Percentiles rank a stretch among this genome's conserved stretches.
Conservation (phyloP, 2,888 invertebrate genomes). For the Electrophaes corylata region DNA sequence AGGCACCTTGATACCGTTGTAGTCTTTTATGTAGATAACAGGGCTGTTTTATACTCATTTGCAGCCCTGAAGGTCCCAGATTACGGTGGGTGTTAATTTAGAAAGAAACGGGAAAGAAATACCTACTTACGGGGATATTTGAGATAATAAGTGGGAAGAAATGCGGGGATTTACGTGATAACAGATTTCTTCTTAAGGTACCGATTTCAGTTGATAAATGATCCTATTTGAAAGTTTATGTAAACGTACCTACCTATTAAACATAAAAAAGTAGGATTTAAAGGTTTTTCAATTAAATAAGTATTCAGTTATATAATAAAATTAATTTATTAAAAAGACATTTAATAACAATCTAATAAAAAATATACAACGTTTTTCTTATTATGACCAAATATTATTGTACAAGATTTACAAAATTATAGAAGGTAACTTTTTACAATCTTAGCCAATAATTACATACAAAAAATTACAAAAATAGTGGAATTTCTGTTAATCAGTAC, state of each 20-base stretch:
- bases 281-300: slow-evolving; percentile 14
- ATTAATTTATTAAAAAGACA: slow-evolving; percentile 73
- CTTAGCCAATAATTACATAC: slow-evolving; percentile 55
- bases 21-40: slow-evolving; percentile 45
- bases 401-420: slow-evolving; percentile 66
- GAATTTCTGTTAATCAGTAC: slow-evolving; percentile 37
- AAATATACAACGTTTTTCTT: slow-evolving; percentile 57
- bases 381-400: slow-evolving; percentile 52
- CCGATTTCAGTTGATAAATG: too few relatives aligned
- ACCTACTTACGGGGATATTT: slow-evolving; percentile 15
- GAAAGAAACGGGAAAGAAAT: slow-evolving; percentile 23
- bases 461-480: slow-evolving; percentile 54
- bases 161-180: not conserved
- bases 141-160: not conserved
- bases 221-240: too few relatives aligned
- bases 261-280: too few relatives aligned
- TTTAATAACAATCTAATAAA: slow-evolving; percentile 61
- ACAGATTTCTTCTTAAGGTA: not conserved
- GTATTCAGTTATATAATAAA: slow-evolving; percentile 52
- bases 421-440: slow-evolving; percentile 69
- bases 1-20: slow-evolving; percentile 43
- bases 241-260: too few relatives aligned
- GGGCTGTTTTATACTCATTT: slow-evolving; percentile 37
- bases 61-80: slow-evolving; percentile 25
- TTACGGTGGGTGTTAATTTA: slow-evolving; percentile 27